Evolutionary conservation across 2,888 invertebrate genomes (phyloP), one percentile per base, ranked within the genome.

Genomic region (Neoscelio sp.): DNA sequence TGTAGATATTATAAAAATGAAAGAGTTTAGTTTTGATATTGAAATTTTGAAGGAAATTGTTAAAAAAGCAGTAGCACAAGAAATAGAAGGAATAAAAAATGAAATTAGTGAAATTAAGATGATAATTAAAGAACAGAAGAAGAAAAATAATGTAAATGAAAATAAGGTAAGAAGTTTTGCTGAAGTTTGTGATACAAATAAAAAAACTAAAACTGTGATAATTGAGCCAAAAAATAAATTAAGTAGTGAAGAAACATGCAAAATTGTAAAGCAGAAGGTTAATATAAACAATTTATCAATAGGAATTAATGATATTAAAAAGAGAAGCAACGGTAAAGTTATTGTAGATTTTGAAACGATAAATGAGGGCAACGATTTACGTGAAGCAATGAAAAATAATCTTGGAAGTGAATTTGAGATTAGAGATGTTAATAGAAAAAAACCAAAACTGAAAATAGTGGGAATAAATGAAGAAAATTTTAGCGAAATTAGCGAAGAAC

Each of bases 391-490:
- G 8, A 18, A 18, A 42, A 18, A 18, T 15, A 42, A 42, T 0
- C 7, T 17, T 1, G 42, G 42, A 1, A 18, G n/a, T 17, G 33
- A 33, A 1, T 33, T 33, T 33, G 33, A 33, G 12, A 5, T 33
- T 2, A 7, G 10, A 5, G 33, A 33, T 13, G 26, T 46, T 7
- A 46, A 46, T 6, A 46, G 7, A 42, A 17, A 42, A 28, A 40
- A 28, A 17, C 40, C 40, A 2, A 56, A 42, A 42, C n/a, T 56
- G 5, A 56, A 42, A 42, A 56, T 56, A 8, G 42, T 56, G 17
- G 28, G 17, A 10, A 12, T 56, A 2, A 8, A 56, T 26, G 12
- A 26, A 28, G 56, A 56, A 2, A 38, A 56, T 23, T 17, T 40
- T 7, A n/a, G n/a, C n/a, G 13, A 56, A 42, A 7, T 42, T 7